Conservation (phyloP, 2,888 invertebrate species). For the Synanthedon andrenaeformis region DNA sequence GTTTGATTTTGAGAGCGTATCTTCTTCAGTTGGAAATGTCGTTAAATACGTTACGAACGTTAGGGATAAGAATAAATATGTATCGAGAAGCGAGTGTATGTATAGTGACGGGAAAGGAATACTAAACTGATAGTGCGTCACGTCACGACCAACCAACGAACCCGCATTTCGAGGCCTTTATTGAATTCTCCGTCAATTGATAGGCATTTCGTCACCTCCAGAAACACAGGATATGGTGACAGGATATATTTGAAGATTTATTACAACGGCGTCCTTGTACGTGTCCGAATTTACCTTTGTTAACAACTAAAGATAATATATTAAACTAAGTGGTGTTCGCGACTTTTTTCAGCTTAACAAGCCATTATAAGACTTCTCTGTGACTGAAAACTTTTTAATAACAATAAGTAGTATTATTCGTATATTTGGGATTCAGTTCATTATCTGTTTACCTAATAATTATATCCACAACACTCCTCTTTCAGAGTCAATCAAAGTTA, state of each 20-base stretch:
- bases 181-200: constrained; percentile 58
- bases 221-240: constrained; percentile 41
- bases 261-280: neutral
- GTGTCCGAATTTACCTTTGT: too few species aligned
- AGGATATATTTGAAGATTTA: constrained; percentile 34
- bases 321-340: too few species aligned
- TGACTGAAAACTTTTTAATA: too few species aligned
- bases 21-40: neutral
- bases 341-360: too few species aligned
- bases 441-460: too few species aligned
- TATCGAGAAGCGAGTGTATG: constrained; percentile 19
- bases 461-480: too few species aligned
- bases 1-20: neutral
- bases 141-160: constrained; percentile 12
- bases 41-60: neutral
- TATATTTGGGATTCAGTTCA: too few species aligned
- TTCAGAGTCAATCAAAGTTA: too few species aligned
- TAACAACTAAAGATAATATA: too few species aligned
- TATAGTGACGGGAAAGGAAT: constrained; percentile 31
- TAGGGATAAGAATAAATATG: neutral
- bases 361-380: too few species aligned
- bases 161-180: constrained; percentile 39
- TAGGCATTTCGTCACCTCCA: constrained; percentile 38
- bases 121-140: constrained; percentile 28
- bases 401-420: too few species aligned